A percentile compares a stretch with the other conserved stretches of the same genome.
phyloP scores from a whole-genome alignment of 2,888 invertebrate genomes.

The Helobdella robusta region DNA sequence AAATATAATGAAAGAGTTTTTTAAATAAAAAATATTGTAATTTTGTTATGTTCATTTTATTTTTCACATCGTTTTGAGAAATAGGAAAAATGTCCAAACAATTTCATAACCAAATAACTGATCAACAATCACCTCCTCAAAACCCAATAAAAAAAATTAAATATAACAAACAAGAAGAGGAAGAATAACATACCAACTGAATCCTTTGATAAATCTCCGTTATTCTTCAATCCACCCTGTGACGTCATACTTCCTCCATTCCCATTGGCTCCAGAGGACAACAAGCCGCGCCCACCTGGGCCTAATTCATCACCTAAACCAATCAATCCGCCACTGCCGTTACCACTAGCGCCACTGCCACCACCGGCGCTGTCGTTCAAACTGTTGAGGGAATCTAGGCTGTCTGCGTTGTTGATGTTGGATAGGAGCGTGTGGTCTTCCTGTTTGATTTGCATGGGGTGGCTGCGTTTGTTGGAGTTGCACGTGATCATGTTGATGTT shows the following conservation, averaged over 20 bases:
- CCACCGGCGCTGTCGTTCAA: conserved; percentile 27
- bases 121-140: too few species aligned
- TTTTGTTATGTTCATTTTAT: too few species aligned
- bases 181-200: background rate
- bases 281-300: background rate
- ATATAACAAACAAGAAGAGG: background rate
- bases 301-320: background rate
- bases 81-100: too few species aligned
- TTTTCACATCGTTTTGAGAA: too few species aligned
- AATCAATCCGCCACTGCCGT: conserved; percentile 28
- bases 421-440: conserved; percentile 12
- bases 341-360: conserved; percentile 35
- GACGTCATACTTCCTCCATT: background rate
- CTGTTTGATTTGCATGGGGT: conserved; percentile 15
- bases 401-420: conserved; percentile 23
- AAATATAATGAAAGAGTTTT: background rate
- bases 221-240: too few species aligned
- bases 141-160: too few species aligned
- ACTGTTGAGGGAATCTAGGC: conserved; percentile 22
- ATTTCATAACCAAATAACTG: too few species aligned
- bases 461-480: background rate
- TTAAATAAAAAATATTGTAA: background rate
- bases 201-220: background rate
- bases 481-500: conserved; percentile 11
- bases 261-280: background rate